Conservation (phyloP, 1,140 invertebrate species). For the Idris sp. region DNA sequence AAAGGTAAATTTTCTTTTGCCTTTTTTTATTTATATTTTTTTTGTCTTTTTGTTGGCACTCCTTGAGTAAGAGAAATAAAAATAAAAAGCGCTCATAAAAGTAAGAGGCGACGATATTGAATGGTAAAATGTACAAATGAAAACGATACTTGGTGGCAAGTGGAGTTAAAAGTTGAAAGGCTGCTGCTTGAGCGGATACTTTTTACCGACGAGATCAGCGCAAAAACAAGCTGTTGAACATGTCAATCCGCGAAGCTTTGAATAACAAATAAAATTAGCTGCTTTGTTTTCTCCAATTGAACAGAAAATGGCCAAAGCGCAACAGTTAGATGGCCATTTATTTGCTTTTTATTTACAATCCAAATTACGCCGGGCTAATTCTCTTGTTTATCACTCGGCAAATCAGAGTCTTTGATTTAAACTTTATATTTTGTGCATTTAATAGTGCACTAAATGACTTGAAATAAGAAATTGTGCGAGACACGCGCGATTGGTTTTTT, state of each 20-base stretch:
- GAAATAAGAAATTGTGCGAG: constrained; percentile 29
- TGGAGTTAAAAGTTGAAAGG: constrained; percentile 38
- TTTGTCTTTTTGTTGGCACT: constrained; percentile 3
- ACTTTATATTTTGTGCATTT: constrained; percentile 39
- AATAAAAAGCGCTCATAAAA: neutral
- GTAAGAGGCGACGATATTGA: constrained; percentile 17
- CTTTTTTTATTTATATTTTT: no score
- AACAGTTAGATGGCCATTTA: no score
- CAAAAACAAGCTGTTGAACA: constrained; percentile 13
- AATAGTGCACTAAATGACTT: no score
- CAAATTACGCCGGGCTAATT: no score
- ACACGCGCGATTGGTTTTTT: no score
- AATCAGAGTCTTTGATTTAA: constrained; percentile 40
- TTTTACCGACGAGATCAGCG: constrained; percentile 25
- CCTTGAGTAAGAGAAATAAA: neutral
- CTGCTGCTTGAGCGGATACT: constrained; percentile 26
- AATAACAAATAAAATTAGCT: constrained; percentile 32
- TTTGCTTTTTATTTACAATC: no score
- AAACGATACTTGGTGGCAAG: constrained; percentile 23
- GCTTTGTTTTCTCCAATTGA: constrained; percentile 10
- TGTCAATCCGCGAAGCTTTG: constrained; percentile 29
- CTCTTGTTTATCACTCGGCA: no score
- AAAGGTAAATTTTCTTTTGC: no score
- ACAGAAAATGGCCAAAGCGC: no score
- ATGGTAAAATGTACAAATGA: constrained; percentile 36